Percentiles rank a stretch among this genome's conserved stretches.
Conservation (phyloP, 1,140 invertebrate species). For the Heterodera carotae region DNA sequence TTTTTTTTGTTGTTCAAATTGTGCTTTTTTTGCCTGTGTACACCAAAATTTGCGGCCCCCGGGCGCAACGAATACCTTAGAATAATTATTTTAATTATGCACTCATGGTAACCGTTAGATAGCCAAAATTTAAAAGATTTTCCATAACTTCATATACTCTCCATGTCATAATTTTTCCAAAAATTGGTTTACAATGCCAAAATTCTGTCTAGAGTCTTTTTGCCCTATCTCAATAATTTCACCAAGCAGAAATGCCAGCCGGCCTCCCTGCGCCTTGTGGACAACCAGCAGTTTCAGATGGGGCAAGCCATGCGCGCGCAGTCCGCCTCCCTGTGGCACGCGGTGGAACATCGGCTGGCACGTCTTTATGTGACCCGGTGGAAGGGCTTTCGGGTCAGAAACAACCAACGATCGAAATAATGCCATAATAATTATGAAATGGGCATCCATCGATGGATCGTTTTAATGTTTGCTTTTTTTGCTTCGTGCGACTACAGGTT, state of each 20-base stretch:
- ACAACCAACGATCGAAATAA: background rate
- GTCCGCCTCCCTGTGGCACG: conserved; percentile 72
- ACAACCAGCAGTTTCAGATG: conserved; percentile 86
- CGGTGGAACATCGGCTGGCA: conserved; percentile 80
- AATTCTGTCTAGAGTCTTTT: too few relatives aligned
- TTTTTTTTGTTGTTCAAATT: too few relatives aligned
- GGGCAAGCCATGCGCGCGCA: conserved; percentile 81
- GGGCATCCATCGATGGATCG: too few relatives aligned
- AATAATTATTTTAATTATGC: too few relatives aligned
- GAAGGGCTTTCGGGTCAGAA: conserved; percentile 79
- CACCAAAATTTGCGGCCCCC: too few relatives aligned
- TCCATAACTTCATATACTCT: too few relatives aligned
- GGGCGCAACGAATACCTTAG: too few relatives aligned
- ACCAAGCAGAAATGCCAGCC: conserved; percentile 83
- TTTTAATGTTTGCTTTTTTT: background rate
- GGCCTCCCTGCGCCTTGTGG: conserved; percentile 89
- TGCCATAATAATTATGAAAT: background rate
- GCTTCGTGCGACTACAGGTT: conserved; percentile 67
- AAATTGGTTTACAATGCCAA: too few relatives aligned
- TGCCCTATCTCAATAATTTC: conserved; percentile 9
- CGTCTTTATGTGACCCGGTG: conserved; percentile 84
- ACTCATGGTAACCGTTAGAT: too few relatives aligned
- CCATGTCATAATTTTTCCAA: too few relatives aligned
- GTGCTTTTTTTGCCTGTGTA: too few relatives aligned
- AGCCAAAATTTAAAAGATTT: too few relatives aligned